Conservation (phyloP, 2,797 vertebrate genomes). For the Malurus leucopterus region DNA sequence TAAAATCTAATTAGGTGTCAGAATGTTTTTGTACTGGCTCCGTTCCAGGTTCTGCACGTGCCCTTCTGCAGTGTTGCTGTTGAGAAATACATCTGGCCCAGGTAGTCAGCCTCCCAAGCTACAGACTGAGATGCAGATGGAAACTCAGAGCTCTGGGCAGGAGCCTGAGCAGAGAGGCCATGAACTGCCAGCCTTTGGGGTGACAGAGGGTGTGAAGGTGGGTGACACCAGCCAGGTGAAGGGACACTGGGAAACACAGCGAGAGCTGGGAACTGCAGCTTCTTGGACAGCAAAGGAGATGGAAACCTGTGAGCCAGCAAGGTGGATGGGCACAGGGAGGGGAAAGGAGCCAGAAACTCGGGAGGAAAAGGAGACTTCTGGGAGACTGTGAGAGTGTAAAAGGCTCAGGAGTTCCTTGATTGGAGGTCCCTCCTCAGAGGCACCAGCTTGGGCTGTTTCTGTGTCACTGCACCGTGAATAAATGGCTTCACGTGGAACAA, state of each 20-base stretch:
- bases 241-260: neutral
- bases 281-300: neutral
- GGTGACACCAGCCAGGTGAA: neutral
- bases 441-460: neutral
- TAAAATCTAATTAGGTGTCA: neutral
- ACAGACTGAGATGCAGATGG: neutral
- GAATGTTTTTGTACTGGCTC: neutral
- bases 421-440: neutral
- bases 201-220: neutral
- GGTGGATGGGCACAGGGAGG: neutral
- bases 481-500: neutral
- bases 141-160: neutral
- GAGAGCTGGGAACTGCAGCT: accelerated
- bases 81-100: neutral
- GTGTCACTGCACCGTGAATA: accelerated
- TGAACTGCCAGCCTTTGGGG: neutral
- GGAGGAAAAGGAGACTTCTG: neutral
- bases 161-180: neutral
- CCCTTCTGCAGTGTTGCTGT: neutral
- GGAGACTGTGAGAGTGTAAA: neutral
- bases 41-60: neutral
- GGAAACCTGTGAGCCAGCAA: neutral
- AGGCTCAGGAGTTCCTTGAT: accelerated
- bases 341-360: accelerated
- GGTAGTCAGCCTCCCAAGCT: accelerated